Base-by-base conservation (phyloP, 2,797 vertebrate genomes). In the Halcyon chelicuti region DNA sequence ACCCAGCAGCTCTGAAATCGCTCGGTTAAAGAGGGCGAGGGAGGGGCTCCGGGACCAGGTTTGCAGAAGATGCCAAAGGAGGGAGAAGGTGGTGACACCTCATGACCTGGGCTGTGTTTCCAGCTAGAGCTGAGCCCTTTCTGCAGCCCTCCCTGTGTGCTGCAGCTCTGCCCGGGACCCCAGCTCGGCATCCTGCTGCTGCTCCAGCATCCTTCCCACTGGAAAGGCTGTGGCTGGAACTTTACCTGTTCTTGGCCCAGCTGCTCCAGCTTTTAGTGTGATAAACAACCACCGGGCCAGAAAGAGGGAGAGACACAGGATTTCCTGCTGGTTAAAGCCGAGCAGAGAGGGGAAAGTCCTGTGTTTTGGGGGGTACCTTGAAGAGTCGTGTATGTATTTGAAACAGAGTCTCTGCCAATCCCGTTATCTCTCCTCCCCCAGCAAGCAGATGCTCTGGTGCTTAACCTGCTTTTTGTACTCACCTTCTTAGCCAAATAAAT, bases 1-100 rank as follows among this genome's bases (percentile, higher is more conserved):
- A 1, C 4, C 0, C 5, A 6, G 28, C 2, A 3, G 63, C 57
- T 21, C 7, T 25, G 17, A 23, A 9, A 22, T 2, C 0, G 5
- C 68, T 21, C 2, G 1, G 4, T 9, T 2, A 0, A 5, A 4
- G 65, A 22, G 18, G 12, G 26, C 0, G 10, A 49, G 31, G 42
- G 60, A 14, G 28, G 51, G 44, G 3, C 42, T 9, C 42, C 20
- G 0, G 9, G 3, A 6, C 10, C 7, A 1, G 26, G 18, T 19
- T 21, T 8, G 55, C 29, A 52, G 54, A 13, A 22, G 51, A 15
- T 7, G 1, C 17, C 12, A 5, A 5, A 16, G 55, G 49, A 33
- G 18, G 54, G 49, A 66, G 31, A 22, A 12, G 54, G 22, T 1
- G 28, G 54, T 1, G 28, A 7, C 33, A 58, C 33, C 58, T 8